A percentile compares a stretch with the other conserved stretches of the same genome.
Conservation (phyloP, 2,797 vertebrate genomes). For the Bradypus variegatus region DNA sequence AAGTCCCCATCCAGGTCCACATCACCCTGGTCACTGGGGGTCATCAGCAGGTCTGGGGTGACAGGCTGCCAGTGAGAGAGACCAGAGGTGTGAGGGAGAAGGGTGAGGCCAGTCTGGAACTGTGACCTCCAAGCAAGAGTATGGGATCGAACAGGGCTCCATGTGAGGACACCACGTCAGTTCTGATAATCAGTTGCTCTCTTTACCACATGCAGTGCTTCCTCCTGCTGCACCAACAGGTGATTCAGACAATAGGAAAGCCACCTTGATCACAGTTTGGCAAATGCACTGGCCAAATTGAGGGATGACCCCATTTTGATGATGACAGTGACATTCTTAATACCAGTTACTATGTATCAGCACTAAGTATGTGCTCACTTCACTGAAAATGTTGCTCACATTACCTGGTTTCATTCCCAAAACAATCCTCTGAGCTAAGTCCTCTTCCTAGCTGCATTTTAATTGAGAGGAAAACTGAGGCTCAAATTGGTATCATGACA, state of each 20-base stretch:
- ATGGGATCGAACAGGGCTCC: not conserved
- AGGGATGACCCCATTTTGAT: not conserved
- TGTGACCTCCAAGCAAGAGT: not conserved
- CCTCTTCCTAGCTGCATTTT: not conserved
- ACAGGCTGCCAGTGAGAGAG: constrained; percentile 61
- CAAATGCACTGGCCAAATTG: not conserved
- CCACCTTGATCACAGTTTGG: not conserved
- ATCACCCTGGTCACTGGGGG: constrained; percentile 76
- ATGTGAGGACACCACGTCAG: not conserved
- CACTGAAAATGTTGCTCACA: not conserved
- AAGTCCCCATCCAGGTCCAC: constrained; percentile 74
- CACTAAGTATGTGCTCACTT: not conserved
- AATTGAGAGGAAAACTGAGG: not conserved
- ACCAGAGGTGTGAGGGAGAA: not conserved
- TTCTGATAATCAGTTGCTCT: not conserved
- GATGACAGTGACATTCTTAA: not conserved
- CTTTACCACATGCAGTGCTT: not conserved
- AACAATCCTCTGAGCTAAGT: not conserved
- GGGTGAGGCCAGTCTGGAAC: not conserved
- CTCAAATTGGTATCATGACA: not conserved
- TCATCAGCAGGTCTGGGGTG: constrained; percentile 79
- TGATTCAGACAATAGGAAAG: not conserved
- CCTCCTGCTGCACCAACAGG: not conserved
- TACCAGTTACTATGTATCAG: not conserved
- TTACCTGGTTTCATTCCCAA: not conserved